phyloP scores from a whole-genome alignment of 2,113 vertebrate genomes.

The Prionailurus bengalensis region DNA sequence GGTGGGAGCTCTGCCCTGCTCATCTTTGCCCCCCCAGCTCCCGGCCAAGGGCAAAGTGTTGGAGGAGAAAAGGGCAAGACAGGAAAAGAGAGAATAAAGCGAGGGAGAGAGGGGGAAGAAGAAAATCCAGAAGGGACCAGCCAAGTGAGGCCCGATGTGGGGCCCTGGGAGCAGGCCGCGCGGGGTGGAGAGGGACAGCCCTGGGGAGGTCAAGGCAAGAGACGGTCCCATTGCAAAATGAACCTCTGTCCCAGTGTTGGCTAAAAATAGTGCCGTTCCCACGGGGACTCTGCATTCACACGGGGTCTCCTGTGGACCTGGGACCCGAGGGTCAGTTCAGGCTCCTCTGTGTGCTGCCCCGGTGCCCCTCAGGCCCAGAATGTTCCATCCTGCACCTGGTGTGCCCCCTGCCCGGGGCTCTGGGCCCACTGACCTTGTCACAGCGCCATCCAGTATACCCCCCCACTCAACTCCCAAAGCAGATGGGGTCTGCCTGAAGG shows the following conservation, averaged over 20 bases:
- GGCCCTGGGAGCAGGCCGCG: neutral
- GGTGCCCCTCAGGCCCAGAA: neutral
- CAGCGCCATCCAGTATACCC: accelerated
- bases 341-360: accelerated
- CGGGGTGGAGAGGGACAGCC: accelerated
- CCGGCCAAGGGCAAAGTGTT: neutral
- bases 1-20: neutral
- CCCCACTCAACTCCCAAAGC: neutral
- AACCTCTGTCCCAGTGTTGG: neutral
- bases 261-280: neutral
- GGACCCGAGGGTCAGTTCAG: neutral
- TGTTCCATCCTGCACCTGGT: neutral
- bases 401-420: neutral
- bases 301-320: neutral
- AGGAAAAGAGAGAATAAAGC: neutral
- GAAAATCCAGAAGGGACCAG: neutral
- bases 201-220: neutral
- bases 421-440: neutral
- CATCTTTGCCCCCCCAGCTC: neutral
- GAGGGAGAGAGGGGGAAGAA: neutral
- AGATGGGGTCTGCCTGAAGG: neutral
- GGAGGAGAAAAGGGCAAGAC: neutral
- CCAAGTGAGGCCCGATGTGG: accelerated
- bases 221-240: neutral
- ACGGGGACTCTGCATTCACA: accelerated